phyloP scores from a whole-genome alignment of 2,113 vertebrate genomes.

The Probosciger aterrimus region DNA sequence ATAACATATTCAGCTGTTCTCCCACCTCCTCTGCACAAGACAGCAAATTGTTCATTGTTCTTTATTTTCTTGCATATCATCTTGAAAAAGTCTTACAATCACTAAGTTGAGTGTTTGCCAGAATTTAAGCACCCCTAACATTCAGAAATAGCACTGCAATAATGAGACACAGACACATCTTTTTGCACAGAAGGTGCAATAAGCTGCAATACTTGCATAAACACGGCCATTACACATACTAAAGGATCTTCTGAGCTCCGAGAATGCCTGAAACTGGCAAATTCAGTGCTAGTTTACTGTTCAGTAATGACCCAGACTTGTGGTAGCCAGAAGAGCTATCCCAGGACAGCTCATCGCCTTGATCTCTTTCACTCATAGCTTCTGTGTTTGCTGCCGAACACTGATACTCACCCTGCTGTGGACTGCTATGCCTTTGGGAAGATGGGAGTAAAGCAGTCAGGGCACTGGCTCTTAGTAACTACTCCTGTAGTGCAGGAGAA shows the following conservation, averaged over 20 bases:
- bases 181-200: not conserved
- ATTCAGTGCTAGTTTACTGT: not conserved
- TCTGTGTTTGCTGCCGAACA: not conserved
- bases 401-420: not conserved
- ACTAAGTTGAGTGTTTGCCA: not conserved
- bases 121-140: not conserved
- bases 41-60: not conserved
- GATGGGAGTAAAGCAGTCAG: fast-evolving
- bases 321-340: not conserved
- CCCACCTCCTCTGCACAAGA: not conserved
- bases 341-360: not conserved
- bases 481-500: not conserved
- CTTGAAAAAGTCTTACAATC: not conserved
- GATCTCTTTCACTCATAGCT: not conserved
- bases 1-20: not conserved
- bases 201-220: not conserved
- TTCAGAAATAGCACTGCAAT: not conserved
- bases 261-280: not conserved
- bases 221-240: not conserved
- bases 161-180: not conserved
- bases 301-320: not conserved
- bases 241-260: not conserved
- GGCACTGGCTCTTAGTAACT: not conserved
- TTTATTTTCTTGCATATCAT: not conserved
- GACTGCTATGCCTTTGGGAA: not conserved